These are phyloP conservation scores for Conus canariensis DNA, from an alignment of 2,888 invertebrate genomes.

Conservation along the genomic window DNA sequence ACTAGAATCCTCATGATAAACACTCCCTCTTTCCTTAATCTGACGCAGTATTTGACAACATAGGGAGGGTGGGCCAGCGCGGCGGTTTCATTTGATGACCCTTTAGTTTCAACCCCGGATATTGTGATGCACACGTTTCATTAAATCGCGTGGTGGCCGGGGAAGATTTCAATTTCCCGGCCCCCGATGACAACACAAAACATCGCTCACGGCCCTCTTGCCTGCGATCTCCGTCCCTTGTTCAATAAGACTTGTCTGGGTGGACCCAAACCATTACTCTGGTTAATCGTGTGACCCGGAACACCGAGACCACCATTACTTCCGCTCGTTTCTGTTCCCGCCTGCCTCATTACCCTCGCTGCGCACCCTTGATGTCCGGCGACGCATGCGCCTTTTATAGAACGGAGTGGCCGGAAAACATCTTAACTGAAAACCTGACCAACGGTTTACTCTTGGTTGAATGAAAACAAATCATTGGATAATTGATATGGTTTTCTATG, in stretches of 20 bases:
- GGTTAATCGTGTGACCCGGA: slow-evolving; percentile 43
- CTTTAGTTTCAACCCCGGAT: slow-evolving; percentile 32
- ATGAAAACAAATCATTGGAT: not conserved
- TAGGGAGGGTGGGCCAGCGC: not conserved
- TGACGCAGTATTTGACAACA: not conserved
- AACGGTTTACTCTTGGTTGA: not conserved
- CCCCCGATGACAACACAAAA: slow-evolving; percentile 32
- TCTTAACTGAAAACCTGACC: not conserved
- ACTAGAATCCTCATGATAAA: not conserved
- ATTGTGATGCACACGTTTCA: slow-evolving; percentile 33
- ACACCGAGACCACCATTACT: slow-evolving; percentile 41
- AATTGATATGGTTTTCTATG: not conserved
- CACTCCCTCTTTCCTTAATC: not conserved
- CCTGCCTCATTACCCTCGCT: slow-evolving; percentile 41
- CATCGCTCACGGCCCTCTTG: not conserved
- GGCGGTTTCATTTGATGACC: slow-evolving; percentile 34
- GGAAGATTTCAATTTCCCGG: slow-evolving; percentile 30
- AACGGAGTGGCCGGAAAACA: not conserved
- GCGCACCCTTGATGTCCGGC: slow-evolving; percentile 18
- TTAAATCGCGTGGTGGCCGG: slow-evolving; percentile 20
- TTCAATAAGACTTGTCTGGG: slow-evolving; percentile 41
- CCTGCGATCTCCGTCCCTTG: not conserved
- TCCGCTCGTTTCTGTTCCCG: slow-evolving; percentile 37
- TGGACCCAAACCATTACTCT: slow-evolving; percentile 40
- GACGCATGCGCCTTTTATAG: not conserved